These are phyloP conservation scores for Podabrus alpinus DNA, from an alignment of 2,888 invertebrate species.

Conservation along the genomic window DNA sequence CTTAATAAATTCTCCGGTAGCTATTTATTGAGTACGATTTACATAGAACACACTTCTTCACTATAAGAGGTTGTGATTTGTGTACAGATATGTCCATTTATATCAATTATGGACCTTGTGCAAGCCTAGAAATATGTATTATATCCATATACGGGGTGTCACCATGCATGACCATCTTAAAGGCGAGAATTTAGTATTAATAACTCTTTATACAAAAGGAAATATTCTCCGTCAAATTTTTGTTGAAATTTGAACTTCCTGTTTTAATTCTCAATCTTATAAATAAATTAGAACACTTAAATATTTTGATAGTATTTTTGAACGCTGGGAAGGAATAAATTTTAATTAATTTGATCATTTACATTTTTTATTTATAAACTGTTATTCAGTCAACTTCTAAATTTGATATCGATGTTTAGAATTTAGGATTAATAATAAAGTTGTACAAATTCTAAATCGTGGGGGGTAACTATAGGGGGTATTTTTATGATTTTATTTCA, in stretches of 20 bases:
- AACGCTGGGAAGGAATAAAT: neutral
- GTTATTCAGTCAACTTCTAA: conserved; percentile 15
- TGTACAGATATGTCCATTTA: conserved; percentile 38
- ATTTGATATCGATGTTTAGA: conserved; percentile 8
- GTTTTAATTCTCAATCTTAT: neutral
- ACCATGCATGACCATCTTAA: conserved; percentile 17
- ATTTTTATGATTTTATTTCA: conserved; percentile 24
- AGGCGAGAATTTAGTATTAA: conserved; percentile 27
- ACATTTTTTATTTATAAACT: neutral
- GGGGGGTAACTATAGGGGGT: conserved; percentile 29
- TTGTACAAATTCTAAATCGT: conserved; percentile 21
- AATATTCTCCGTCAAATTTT: conserved; percentile 7
- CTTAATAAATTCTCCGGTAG: conserved; percentile 43
- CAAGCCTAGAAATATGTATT: conserved; percentile 34
- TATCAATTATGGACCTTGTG: conserved; percentile 42
- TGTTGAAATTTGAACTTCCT: neutral
- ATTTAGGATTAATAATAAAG: conserved; percentile 13
- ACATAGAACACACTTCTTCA: conserved; percentile 53
- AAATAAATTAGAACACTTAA: neutral
- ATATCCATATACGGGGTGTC: conserved; percentile 33
- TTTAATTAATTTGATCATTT: neutral
- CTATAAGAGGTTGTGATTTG: conserved; percentile 44
- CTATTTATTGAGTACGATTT: conserved; percentile 50
- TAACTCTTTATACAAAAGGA: conserved; percentile 24
- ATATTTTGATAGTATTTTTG: neutral